Conservation (phyloP, 2,797 vertebrate species). For the Bradypodion pumilum region DNA sequence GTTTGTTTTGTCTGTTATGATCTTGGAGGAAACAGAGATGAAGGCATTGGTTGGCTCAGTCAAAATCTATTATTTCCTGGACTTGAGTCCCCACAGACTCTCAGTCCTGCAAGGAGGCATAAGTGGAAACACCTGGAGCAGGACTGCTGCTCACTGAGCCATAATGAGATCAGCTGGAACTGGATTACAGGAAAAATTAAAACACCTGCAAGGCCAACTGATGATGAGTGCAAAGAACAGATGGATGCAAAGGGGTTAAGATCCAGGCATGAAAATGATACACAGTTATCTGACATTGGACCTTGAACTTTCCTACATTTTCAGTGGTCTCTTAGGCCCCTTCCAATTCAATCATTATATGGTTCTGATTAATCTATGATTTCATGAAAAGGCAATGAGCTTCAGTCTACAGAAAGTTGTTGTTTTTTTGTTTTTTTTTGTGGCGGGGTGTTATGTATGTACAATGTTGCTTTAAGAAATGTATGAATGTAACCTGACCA, state of each 20-base stretch:
- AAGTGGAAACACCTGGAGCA: constrained; percentile 22
- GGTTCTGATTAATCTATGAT: too few species aligned
- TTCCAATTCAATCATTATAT: too few species aligned
- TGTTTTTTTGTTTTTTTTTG: too few species aligned
- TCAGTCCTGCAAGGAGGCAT: neutral
- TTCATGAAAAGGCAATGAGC: neutral
- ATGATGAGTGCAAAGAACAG: neutral
- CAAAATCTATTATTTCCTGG: constrained; percentile 30
- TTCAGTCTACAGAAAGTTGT: neutral
- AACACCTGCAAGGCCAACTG: constrained; percentile 16
- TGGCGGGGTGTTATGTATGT: too few species aligned
- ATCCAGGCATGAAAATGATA: neutral
- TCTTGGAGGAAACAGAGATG: constrained; percentile 32
- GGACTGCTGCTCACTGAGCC: constrained; percentile 6
- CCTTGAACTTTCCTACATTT: neutral
- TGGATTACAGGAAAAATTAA: constrained; percentile 19
- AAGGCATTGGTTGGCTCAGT: constrained; percentile 5
- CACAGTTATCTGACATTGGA: neutral
- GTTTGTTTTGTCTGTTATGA: constrained; percentile 38
- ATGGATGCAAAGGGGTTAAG: constrained; percentile 12
- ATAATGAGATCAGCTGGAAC: constrained; percentile 29
- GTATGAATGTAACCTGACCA: too few species aligned
- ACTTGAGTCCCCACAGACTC: constrained; percentile 13
- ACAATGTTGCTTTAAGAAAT: too few species aligned
- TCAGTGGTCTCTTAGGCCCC: too few species aligned